phyloP scores from a whole-genome alignment of 1,140 invertebrate species.

The Meloidogyne floridensis region DNA sequence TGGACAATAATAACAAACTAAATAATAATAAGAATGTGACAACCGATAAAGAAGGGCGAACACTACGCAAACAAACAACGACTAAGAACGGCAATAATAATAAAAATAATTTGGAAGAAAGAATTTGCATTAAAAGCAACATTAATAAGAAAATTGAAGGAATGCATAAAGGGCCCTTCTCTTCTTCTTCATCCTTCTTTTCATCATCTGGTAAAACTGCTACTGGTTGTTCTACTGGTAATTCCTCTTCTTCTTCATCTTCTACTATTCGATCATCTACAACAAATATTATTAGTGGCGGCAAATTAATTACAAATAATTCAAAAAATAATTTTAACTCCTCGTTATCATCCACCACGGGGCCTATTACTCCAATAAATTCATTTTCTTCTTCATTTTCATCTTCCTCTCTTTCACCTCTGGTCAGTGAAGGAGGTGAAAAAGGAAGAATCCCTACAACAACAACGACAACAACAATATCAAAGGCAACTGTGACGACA shows the following conservation, averaged over 20 bases:
- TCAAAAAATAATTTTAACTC: not conserved
- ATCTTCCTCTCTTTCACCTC: not conserved
- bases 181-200: not conserved
- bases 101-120: not conserved
- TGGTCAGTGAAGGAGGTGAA: not conserved
- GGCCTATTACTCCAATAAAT: not conserved
- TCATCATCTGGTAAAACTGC: not conserved
- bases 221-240: not conserved
- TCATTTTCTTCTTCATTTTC: constrained; percentile 9
- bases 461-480: not conserved
- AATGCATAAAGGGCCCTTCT: not conserved
- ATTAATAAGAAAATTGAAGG: not conserved
- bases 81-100: not conserved
- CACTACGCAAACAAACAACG: not conserved
- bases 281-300: not conserved
- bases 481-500: constrained; percentile 1
- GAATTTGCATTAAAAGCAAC: not conserved
- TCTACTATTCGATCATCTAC: not conserved
- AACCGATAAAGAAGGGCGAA: not conserved
- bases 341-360: not conserved
- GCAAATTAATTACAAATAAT: not conserved
- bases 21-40: constrained; percentile 1
- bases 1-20: not conserved
- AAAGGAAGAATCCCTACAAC: not conserved
- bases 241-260: not conserved